Conservation (phyloP, 2,113 vertebrate species). For the Eclectus roratus region DNA sequence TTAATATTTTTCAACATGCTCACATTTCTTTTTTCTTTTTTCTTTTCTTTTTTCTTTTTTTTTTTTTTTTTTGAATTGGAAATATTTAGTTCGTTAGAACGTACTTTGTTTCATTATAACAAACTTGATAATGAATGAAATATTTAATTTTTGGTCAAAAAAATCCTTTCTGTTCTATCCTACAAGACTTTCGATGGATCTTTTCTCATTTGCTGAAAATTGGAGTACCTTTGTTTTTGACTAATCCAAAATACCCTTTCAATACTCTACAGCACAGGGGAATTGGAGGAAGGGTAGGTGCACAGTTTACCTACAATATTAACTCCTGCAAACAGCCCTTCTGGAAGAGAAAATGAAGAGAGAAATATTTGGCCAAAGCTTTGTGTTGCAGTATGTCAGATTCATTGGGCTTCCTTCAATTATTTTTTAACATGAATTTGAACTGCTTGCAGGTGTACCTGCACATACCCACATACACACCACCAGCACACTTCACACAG, state of each 20-base stretch:
- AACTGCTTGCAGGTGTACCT: neutral
- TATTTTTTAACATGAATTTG: neutral
- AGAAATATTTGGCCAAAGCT: neutral
- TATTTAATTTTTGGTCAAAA: neutral
- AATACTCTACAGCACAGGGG: fast-evolving
- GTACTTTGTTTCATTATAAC: neutral
- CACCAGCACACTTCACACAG: neutral
- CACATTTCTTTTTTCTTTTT: neutral
- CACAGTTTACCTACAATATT: neutral
- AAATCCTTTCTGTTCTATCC: neutral
- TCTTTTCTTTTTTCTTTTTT: too few species aligned
- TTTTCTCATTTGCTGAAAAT: neutral
- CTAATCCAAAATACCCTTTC: neutral
- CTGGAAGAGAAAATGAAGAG: neutral
- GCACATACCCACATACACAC: too few species aligned
- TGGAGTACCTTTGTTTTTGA: neutral
- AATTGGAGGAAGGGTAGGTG: neutral
- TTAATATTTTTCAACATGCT: neutral
- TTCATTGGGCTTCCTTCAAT: neutral
- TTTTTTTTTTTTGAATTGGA: neutral
- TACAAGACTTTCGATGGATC: neutral
- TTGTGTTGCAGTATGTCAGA: neutral
- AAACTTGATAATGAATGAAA: neutral
- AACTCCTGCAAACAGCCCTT: neutral
- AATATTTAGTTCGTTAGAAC: neutral